Conservation (phyloP, 92 coral and sea anemone genomes). For the Virgularia gustaviana region DNA sequence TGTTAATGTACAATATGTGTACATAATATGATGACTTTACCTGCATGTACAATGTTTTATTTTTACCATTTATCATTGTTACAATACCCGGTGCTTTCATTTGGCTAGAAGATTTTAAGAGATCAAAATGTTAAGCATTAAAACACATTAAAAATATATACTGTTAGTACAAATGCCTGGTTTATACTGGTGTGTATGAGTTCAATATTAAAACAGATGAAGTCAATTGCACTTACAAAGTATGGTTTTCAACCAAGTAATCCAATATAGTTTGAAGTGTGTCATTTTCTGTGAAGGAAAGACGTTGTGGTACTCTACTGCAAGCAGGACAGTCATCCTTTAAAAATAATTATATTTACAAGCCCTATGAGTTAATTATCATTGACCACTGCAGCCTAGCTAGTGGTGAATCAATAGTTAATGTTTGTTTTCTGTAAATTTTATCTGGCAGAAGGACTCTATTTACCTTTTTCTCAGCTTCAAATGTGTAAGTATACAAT, state of each 20-base stretch:
- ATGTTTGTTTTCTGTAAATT: neutral
- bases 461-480: constrained; percentile 90
- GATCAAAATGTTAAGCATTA: neutral
- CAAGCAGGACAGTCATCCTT: constrained; percentile 99
- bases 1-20: neutral
- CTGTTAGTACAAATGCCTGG: no score
- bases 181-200: no score
- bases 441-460: neutral
- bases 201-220: no score
- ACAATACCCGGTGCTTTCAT: constrained; percentile 97
- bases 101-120: constrained; percentile 56
- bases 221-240: constrained; percentile 62
- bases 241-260: constrained; percentile 63
- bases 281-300: constrained; percentile 65
- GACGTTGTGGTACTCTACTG: constrained; percentile 79
- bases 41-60: constrained; percentile 95
- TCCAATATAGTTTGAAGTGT: constrained; percentile 77
- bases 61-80: constrained; percentile 80
- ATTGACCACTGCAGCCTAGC: neutral
- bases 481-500: constrained; percentile 88
- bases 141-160: neutral
- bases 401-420: neutral
- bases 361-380: neutral
- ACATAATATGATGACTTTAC: constrained; percentile 14
- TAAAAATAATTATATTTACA: neutral